A percentile compares a stretch with the other conserved stretches of the same genome.
Conservation (phyloP, 2,888 invertebrate species). For the Cataglyphis livida region DNA sequence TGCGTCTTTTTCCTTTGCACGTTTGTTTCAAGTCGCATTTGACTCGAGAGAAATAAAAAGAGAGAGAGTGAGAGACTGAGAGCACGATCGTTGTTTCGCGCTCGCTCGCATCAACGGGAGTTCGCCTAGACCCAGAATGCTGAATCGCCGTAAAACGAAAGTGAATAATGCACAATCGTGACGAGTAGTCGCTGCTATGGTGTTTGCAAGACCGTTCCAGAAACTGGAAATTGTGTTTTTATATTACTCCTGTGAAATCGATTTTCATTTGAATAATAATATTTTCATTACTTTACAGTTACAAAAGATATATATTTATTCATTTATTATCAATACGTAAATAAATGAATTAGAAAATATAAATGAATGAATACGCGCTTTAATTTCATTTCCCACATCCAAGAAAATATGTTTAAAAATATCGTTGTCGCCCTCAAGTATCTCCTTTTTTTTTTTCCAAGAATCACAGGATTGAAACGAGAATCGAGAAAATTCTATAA, state of each 20-base stretch:
- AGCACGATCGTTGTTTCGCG: conserved; percentile 42
- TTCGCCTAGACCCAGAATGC: conserved; percentile 75
- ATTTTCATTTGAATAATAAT: conserved; percentile 6
- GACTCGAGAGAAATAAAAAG: not conserved
- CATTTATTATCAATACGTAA: not conserved
- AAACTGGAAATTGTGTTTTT: conserved; percentile 17
- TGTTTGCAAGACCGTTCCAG: conserved; percentile 16
- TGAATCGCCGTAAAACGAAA: conserved; percentile 56
- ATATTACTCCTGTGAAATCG: not conserved
- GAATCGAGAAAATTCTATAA: conserved; percentile 34
- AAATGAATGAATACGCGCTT: not conserved
- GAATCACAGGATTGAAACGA: not conserved
- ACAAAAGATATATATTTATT: not conserved
- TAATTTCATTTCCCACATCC: not conserved
- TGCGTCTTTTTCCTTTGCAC: conserved; percentile 43
- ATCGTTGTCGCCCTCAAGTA: not conserved
- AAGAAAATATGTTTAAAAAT: not conserved
- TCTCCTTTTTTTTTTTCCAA: not conserved
- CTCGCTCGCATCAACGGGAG: conserved; percentile 49
- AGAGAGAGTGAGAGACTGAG: not conserved
- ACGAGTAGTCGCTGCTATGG: not conserved
- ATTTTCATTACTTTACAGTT: not conserved
- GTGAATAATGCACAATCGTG: conserved; percentile 31
- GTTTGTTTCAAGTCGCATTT: conserved; percentile 23
- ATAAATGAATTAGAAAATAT: not conserved